Evolutionary conservation across 2,797 vertebrate species (phyloP).

Genomic region (Enteromius radiatus): DNA sequence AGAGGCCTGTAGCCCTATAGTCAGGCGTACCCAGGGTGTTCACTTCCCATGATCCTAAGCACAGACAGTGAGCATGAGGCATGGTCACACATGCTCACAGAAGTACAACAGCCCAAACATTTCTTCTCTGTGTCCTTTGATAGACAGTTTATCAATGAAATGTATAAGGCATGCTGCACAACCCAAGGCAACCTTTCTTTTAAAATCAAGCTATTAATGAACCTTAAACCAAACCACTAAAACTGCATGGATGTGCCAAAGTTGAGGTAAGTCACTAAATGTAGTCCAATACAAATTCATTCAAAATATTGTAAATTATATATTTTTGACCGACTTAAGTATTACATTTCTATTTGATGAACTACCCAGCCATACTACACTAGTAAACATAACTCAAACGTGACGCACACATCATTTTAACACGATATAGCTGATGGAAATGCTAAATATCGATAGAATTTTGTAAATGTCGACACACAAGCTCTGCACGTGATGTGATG

Average conservation of each 20-base stretch:
- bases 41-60: constrained; percentile 68
- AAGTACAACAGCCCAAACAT: constrained; percentile 79
- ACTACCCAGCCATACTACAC: background rate
- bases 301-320: background rate
- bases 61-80: constrained; percentile 83
- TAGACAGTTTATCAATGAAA: constrained; percentile 39
- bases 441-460: no score
- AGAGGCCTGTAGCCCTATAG: constrained; percentile 69
- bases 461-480: no score
- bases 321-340: background rate
- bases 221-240: constrained; percentile 11
- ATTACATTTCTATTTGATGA: background rate
- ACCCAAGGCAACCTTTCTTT: constrained; percentile 22
- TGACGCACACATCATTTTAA: background rate
- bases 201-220: constrained; percentile 44
- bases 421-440: no score
- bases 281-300: background rate
- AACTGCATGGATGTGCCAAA: constrained; percentile 55
- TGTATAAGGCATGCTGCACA: constrained; percentile 79
- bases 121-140: constrained; percentile 67
- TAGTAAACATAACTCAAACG: background rate
- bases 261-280: constrained; percentile 25
- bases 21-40: constrained; percentile 56
- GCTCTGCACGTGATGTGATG: no score
- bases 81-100: constrained; percentile 75